Conservation (phyloP, 1,140 invertebrate genomes). For the Drosophila punjabiensis region DNA sequence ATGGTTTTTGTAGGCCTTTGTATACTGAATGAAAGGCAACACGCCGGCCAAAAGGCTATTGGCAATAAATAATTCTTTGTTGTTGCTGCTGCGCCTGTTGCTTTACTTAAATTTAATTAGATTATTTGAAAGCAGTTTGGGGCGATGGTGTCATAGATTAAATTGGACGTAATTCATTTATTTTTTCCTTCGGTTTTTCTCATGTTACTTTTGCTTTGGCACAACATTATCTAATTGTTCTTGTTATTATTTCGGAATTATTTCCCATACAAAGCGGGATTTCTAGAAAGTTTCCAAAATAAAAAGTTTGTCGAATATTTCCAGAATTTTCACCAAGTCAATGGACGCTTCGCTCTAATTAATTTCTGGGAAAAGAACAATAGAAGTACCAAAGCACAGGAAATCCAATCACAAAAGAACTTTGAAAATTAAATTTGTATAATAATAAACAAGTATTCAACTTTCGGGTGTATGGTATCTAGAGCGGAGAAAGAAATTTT, state of each 20-base stretch:
- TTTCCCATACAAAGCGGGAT: background rate
- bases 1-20: slow-evolving; percentile 39
- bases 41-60: slow-evolving; percentile 50
- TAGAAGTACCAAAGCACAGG: slow-evolving; percentile 34
- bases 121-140: slow-evolving; percentile 82
- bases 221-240: slow-evolving; percentile 18
- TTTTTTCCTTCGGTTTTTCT: slow-evolving; percentile 18
- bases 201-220: slow-evolving; percentile 17
- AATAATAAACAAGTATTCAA: slow-evolving; percentile 2
- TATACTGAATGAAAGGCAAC: slow-evolving; percentile 75
- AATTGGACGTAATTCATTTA: slow-evolving; percentile 75
- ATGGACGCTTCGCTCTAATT: slow-evolving; percentile 61
- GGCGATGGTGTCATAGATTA: slow-evolving; percentile 81
- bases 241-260: slow-evolving; percentile 2
- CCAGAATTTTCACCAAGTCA: slow-evolving; percentile 17
- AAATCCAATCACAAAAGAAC: slow-evolving; percentile 19
- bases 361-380: slow-evolving; percentile 42
- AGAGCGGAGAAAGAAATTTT: slow-evolving; percentile 44
- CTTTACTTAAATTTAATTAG: slow-evolving; percentile 81
- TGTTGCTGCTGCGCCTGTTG: slow-evolving; percentile 48
- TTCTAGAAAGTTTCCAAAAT: background rate
- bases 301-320: no score
- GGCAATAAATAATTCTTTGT: slow-evolving; percentile 82
- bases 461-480: slow-evolving; percentile 6
- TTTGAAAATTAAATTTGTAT: slow-evolving; percentile 20